Evolutionary conservation across 2,888 invertebrate genomes (phyloP).

Genomic region (Clunio marinus): DNA sequence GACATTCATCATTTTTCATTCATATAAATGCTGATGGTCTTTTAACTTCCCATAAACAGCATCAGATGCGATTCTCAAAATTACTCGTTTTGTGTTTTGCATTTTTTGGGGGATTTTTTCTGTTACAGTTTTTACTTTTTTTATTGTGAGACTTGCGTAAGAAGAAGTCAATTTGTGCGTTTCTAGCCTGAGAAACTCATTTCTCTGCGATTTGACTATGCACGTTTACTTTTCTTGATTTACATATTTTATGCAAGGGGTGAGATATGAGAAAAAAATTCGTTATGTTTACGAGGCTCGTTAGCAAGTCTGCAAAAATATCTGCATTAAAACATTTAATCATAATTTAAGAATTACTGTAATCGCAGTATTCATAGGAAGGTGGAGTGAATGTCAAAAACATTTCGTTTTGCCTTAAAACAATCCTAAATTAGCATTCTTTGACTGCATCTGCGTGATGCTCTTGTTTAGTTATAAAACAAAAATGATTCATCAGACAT

Average conservation of each 20-base stretch:
- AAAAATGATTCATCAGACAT: background rate
- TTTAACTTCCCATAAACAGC: too few species aligned
- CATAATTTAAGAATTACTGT: too few species aligned
- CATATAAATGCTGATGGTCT: too few species aligned
- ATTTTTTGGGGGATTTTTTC: background rate
- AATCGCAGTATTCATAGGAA: too few species aligned
- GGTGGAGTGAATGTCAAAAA: too few species aligned
- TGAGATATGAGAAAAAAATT: background rate
- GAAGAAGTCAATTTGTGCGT: constrained; percentile 11
- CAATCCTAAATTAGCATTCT: background rate
- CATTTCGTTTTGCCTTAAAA: background rate
- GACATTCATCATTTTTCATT: constrained; percentile 14
- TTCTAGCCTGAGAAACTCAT: background rate
- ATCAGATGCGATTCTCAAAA: too few species aligned
- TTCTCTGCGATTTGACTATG: background rate
- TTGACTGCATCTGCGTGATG: background rate
- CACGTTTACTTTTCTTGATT: constrained; percentile 1
- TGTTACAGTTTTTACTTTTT: background rate
- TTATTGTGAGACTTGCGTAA: background rate
- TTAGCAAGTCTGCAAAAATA: background rate
- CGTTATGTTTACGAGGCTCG: too few species aligned
- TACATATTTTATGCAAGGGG: background rate
- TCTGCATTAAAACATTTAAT: too few species aligned
- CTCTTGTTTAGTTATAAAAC: background rate
- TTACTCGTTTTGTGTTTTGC: constrained; percentile 12